Conservation (phyloP, 2,888 invertebrate genomes). For the Diarsia brunnea region DNA sequence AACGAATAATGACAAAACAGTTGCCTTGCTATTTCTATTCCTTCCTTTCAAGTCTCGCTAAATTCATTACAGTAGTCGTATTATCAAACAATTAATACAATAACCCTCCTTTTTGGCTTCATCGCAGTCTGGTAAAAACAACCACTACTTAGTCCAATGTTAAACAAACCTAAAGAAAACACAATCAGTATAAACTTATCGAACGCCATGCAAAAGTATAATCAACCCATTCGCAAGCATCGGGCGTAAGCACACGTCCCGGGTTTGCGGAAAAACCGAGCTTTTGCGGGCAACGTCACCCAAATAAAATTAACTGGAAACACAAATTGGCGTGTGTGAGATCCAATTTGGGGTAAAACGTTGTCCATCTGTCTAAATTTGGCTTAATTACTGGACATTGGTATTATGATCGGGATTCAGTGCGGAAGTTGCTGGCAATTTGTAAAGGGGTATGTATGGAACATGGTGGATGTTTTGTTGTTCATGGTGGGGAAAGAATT, state of each 20-base stretch:
- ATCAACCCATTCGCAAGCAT: conserved; percentile 63
- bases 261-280: conserved; percentile 54
- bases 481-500: neutral
- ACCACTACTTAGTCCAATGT: conserved; percentile 16
- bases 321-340: conserved; percentile 63
- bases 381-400: conserved; percentile 60
- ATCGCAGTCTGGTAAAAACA: no score
- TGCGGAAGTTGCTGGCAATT: conserved; percentile 53
- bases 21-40: neutral
- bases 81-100: neutral
- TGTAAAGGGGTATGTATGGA: conserved; percentile 36
- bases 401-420: conserved; percentile 58
- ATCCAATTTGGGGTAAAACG: conserved; percentile 64
- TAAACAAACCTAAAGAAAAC: conserved; percentile 49
- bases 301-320: conserved; percentile 69
- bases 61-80: neutral
- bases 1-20: neutral
- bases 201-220: conserved; percentile 54
- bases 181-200: conserved; percentile 61
- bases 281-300: conserved; percentile 48
- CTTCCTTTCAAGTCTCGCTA: no score
- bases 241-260: conserved; percentile 44
- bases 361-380: conserved; percentile 67
- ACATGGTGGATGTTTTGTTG: neutral
- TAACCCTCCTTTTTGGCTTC: no score